Percentiles rank a stretch among this genome's conserved stretches.
phyloP scores from a whole-genome alignment of 2,888 invertebrate genomes.

The Boloria euphrosyne region DNA sequence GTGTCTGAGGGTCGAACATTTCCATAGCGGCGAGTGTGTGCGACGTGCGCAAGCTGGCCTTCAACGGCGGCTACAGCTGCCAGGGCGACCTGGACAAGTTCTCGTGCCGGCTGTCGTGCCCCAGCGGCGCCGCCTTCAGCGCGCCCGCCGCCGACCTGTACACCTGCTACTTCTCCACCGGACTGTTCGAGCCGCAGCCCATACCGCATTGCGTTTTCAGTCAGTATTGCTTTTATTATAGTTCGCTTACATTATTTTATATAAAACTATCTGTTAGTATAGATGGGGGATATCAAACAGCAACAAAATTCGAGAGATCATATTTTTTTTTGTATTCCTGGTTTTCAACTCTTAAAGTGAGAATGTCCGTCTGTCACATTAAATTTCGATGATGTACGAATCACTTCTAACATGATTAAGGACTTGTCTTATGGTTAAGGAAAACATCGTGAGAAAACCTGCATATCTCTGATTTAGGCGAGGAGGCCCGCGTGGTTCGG shows the following conservation, averaged over 20 bases:
- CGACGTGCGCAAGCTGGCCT: conserved; percentile 83
- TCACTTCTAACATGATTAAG: no score
- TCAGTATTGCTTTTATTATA: conserved; percentile 52
- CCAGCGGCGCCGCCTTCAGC: conserved; percentile 84
- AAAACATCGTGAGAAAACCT: no score
- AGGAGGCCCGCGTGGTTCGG: no score
- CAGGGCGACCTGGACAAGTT: conserved; percentile 82
- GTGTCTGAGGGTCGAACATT: no score
- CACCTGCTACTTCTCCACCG: conserved; percentile 85
- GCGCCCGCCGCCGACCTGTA: conserved; percentile 83
- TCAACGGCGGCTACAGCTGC: conserved; percentile 91
- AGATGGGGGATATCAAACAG: no score
- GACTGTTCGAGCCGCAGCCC: conserved; percentile 85
- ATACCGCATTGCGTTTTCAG: conserved; percentile 88
- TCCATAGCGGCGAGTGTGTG: conserved; percentile 82
- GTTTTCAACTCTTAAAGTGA: neutral
- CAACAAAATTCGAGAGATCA: no score
- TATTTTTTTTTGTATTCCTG: neutral
- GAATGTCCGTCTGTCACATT: no score
- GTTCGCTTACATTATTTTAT: no score
- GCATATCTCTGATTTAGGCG: no score
- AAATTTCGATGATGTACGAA: no score
- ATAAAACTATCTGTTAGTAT: no score
- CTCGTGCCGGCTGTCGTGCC: conserved; percentile 86
- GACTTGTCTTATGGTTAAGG: no score